Evolutionary conservation across 2,888 invertebrate species (phyloP).

Genomic region (Lithosia quadra): DNA sequence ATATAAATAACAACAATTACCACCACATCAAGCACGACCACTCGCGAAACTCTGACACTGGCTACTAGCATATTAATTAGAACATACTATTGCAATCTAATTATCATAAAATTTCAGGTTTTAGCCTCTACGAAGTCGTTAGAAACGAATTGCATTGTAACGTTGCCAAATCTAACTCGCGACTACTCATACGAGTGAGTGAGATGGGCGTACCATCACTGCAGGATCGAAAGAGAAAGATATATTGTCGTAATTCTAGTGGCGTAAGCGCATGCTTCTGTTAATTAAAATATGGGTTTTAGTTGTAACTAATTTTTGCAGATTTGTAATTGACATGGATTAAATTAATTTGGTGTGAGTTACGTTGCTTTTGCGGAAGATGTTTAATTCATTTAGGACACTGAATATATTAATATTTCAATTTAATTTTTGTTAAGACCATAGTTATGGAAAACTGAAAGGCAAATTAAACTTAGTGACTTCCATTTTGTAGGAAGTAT

Average conservation of each 20-base stretch:
- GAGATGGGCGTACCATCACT: slow-evolving; percentile 51
- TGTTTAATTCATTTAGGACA: not conserved
- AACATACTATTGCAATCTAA: slow-evolving; percentile 79
- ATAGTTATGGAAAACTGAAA: not conserved
- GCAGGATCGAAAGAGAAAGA: slow-evolving; percentile 37
- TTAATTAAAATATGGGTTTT: slow-evolving; percentile 63
- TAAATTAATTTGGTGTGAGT: slow-evolving; percentile 19
- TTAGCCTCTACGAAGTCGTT: slow-evolving; percentile 79
- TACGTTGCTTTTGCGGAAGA: slow-evolving; percentile 8
- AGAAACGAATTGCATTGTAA: slow-evolving; percentile 74
- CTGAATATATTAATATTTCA: not conserved
- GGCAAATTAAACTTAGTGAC: not conserved
- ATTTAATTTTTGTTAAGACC: not conserved
- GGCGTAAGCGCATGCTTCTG: slow-evolving; percentile 66
- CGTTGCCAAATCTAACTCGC: slow-evolving; percentile 67
- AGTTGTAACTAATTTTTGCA: slow-evolving; percentile 45
- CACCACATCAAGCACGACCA: slow-evolving; percentile 72
- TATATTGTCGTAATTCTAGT: slow-evolving; percentile 68
- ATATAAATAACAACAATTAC: slow-evolving; percentile 44
- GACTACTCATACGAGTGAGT: slow-evolving; percentile 59
- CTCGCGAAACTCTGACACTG: slow-evolving; percentile 70
- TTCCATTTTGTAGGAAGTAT: too few species aligned
- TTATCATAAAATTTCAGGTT: slow-evolving; percentile 86
- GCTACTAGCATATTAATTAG: slow-evolving; percentile 80
- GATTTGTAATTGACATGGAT: slow-evolving; percentile 40